Base-by-base conservation (phyloP, 2,888 invertebrate genomes). In the Eupithecia centaureata region DNA sequence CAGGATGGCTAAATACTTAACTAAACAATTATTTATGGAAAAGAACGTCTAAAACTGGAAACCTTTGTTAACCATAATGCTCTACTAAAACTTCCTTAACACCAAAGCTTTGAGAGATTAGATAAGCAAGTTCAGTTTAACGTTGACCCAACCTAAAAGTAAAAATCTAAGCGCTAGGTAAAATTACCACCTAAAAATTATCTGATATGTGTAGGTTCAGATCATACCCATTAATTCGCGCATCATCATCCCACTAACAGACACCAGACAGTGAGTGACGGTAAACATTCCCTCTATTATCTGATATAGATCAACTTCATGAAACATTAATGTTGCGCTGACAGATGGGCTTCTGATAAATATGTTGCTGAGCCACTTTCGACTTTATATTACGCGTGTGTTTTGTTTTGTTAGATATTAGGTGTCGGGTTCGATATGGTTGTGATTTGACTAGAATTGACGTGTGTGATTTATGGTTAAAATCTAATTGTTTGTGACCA, bases 221-320 rank as follows among this genome's bases (percentile, higher is more conserved):
- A n/a, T n/a, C 5, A 5, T 5, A n/a, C 70, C 65, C 70, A 73
- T 75, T 70, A 76, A 73, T 68, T 72, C 71, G 72, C 74, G 75
- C 74, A 73, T 84, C 84, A 57, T 57, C 18, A 10, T 30, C 42
- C 82, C 83, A 77, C 78, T 80, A 86, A 18, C 47, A 22, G 47
- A 18, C 42, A 42, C 18, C 18, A 38, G 42, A 86, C 87, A 78
- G 79, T 86, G 85, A 85, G 78, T 84, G 85, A 84, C 85, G 77
- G 80, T 83, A 84, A 85, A 86, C 83, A 84, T 85, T 86, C 82
- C 82, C 83, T 90, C 90, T 89, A 92, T 92, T 92, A 91, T 90
- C 88, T 91, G 92, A 92, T 92, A 91, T 81, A 80, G 84, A 91
- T 91, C 92, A 91, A 79, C 87, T 86, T 91, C 90, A 87, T 90